Evolutionary conservation across 2,113 vertebrate genomes (phyloP), one percentile per base, ranked within the genome.

Genomic region (Datnioides undecimradiatus): DNA sequence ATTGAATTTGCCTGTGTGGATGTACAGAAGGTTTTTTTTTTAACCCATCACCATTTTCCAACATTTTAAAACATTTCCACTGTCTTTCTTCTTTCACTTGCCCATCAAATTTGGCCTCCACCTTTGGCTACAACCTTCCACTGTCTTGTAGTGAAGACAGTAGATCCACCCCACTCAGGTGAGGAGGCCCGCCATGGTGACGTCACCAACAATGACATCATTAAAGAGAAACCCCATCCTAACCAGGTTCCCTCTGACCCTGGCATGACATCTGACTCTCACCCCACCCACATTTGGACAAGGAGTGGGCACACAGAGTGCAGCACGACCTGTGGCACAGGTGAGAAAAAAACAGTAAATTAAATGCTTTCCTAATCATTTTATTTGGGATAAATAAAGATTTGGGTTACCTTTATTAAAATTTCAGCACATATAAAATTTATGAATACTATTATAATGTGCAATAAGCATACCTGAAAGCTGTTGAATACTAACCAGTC

Each of bases 321-420:
- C 91, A 95, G 91, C 62, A 31, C 81, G 6, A 90, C 92, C 60
- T 95, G 94, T 59, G 93, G 94, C 31, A 83, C 73, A 34, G 94
- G 94, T 95, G 73, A 84, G 79, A 1, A 54, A 49, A 43, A 14
- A 38, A 23, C 8, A 52, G 6, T 66, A 1, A 54, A 21, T 68
- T 6, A 12, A 12, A 41, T 54, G 2, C 8, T 59, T 54, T 13
- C 2, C 31, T 51, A 51, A 33, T 33, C 16, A 23, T 34, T 49
- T 60, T 48, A 48, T 46, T 25, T 27, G 6, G n/a, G 21, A 7
- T 21, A 11, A 25, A 71, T 23, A 13, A 59, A 19, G 12, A 41
- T 63, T n/a, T 33, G 34, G 19, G 5, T 3, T 19, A n/a, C n/a
- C n/a, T n/a, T n/a, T n/a, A n/a, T n/a, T n/a, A n/a, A n/a, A n/a